Percentiles rank a stretch among this genome's conserved stretches.
These are phyloP conservation scores for Ptilorrhoa leucosticta DNA, from an alignment of 2,113 vertebrate species.

Conservation along the genomic window DNA sequence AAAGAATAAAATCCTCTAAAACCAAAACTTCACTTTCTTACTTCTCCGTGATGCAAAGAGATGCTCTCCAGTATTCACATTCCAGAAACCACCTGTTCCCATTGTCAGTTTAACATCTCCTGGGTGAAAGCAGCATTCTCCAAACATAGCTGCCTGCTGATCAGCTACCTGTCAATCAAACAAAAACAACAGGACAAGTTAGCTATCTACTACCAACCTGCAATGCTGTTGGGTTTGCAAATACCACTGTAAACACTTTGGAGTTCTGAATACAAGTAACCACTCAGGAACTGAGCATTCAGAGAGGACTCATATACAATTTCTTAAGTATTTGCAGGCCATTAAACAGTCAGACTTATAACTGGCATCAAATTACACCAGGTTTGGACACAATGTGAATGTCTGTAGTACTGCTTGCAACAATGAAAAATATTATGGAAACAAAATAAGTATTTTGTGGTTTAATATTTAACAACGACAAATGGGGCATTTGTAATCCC, in stretches of 20 bases:
- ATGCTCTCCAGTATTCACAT: slow-evolving; percentile 89
- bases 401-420: neutral
- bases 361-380: neutral
- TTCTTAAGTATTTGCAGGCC: neutral
- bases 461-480: neutral
- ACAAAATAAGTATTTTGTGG: neutral
- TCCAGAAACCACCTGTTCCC: slow-evolving; percentile 95
- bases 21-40: slow-evolving; percentile 26
- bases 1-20: neutral
- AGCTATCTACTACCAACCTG: neutral
- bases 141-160: slow-evolving; percentile 97
- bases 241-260: neutral
- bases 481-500: neutral
- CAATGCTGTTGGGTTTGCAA: neutral
- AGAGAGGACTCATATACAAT: neutral
- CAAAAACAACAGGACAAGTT: neutral
- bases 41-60: slow-evolving; percentile 80
- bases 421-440: neutral
- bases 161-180: slow-evolving; percentile 83
- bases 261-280: neutral
- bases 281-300: neutral
- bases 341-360: neutral
- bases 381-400: fast-evolving
- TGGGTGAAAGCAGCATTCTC: slow-evolving; percentile 90
- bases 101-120: slow-evolving; percentile 95